Evolutionary conservation across 2,888 invertebrate species (phyloP).

Genomic region (Chloroclysta siterata): DNA sequence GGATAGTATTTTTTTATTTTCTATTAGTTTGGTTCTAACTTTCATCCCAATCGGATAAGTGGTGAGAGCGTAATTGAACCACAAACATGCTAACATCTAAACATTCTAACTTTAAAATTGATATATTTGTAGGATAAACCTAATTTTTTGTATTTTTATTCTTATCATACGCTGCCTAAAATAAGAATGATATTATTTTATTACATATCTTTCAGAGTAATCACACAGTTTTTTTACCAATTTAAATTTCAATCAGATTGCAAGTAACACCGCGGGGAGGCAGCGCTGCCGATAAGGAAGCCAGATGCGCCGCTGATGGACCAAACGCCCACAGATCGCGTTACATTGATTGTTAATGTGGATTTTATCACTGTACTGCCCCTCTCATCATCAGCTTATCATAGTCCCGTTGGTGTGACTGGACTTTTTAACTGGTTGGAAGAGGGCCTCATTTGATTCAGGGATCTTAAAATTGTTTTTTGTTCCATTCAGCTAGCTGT

Average conservation of each 20-base stretch:
- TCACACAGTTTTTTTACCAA: background rate
- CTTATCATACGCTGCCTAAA: no score
- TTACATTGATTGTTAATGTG: slow-evolving; percentile 57
- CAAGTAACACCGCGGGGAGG: slow-evolving; percentile 51
- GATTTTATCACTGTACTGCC: slow-evolving; percentile 35
- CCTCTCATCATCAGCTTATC: slow-evolving; percentile 34
- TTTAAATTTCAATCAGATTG: slow-evolving; percentile 34
- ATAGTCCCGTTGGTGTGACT: slow-evolving; percentile 9
- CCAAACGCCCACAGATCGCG: slow-evolving; percentile 72
- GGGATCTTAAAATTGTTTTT: background rate
- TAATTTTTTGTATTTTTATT: no score
- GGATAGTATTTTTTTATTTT: no score
- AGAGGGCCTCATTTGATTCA: background rate
- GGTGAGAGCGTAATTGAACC: no score
- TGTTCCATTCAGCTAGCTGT: no score
- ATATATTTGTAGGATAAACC: no score
- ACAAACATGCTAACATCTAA: no score
- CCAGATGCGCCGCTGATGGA: slow-evolving; percentile 60
- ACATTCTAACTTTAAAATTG: no score
- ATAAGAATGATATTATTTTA: no score
- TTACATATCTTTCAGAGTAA: no score
- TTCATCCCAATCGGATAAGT: no score
- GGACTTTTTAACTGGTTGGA: background rate
- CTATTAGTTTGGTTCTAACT: no score
- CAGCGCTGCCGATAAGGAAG: slow-evolving; percentile 46